Evolutionary conservation across 2,888 invertebrate species (phyloP).

Genomic region (Drosophila infuscata): DNA sequence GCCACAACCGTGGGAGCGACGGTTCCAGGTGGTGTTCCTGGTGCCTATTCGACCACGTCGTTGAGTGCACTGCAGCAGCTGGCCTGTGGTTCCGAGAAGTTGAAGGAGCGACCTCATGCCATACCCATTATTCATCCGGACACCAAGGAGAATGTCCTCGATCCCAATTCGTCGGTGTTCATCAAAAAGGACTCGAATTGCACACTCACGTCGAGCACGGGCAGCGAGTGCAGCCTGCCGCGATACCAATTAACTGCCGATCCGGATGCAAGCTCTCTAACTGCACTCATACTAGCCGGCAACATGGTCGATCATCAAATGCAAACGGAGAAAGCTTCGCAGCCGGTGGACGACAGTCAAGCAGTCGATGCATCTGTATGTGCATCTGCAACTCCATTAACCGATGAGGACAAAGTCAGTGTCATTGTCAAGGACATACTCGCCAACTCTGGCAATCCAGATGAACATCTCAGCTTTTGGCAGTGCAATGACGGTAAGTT

Average conservation of each 20-base stretch:
- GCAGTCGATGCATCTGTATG: not conserved
- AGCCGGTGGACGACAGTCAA: not conserved
- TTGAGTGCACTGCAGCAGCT: constrained; percentile 19
- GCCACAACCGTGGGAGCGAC: constrained; percentile 34
- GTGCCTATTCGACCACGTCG: constrained; percentile 41
- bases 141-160: constrained; percentile 80
- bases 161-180: constrained; percentile 67
- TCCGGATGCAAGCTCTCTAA: constrained; percentile 23
- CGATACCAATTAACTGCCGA: constrained; percentile 39
- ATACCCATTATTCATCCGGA: constrained; percentile 83
- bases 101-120: constrained; percentile 78
- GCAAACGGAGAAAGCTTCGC: constrained; percentile 60
- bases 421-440: constrained; percentile 70
- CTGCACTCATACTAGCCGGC: constrained; percentile 34
- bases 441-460: constrained; percentile 62
- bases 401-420: constrained; percentile 70
- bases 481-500: constrained; percentile 67
- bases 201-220: constrained; percentile 57
- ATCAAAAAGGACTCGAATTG: constrained; percentile 60
- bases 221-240: constrained; percentile 52
- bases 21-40: constrained; percentile 25
- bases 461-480: constrained; percentile 68
- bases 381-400: constrained; percentile 19
- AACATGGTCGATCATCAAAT: constrained; percentile 71
- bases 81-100: constrained; percentile 42